These are phyloP conservation scores for Seira ritae DNA, from an alignment of 2,888 invertebrate genomes.

Conservation along the genomic window DNA sequence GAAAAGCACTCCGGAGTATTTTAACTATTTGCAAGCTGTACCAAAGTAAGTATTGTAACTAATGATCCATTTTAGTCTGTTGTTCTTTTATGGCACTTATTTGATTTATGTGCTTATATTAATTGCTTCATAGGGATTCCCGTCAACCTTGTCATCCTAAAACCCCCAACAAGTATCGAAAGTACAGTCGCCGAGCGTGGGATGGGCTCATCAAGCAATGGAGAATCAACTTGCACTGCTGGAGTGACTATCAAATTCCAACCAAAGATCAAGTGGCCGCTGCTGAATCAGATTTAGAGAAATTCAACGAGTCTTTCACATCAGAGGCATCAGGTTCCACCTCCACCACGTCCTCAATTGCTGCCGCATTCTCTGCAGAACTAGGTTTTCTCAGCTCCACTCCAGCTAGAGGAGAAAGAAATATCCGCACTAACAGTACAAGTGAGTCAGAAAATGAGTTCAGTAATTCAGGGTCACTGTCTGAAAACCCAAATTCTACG, in stretches of 20 bases:
- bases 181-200: conserved; percentile 95
- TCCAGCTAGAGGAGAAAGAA: not conserved
- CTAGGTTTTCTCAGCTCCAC: conserved; percentile 34
- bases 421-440: conserved; percentile 5
- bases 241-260: conserved; percentile 76
- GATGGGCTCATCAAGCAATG: conserved; percentile 92
- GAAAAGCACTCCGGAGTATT: conserved; percentile 70
- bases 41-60: conserved; percentile 68
- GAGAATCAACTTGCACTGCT: conserved; percentile 89
- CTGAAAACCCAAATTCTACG: conserved; percentile 21
- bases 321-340: conserved; percentile 56
- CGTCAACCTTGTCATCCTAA: conserved; percentile 86
- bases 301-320: conserved; percentile 63
- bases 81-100: not conserved
- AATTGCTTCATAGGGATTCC: conserved; percentile 75
- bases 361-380: conserved; percentile 59
- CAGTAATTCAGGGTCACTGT: not conserved
- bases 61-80: not conserved
- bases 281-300: conserved; percentile 24
- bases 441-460: conserved; percentile 43
- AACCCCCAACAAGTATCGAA: conserved; percentile 91
- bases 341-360: conserved; percentile 64
- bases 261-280: conserved; percentile 37
- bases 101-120: too few relatives aligned
- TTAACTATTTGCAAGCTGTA: conserved; percentile 63